Percentiles rank a stretch among this genome's conserved stretches.
These are phyloP conservation scores for Aelia acuminata DNA, from an alignment of 2,888 invertebrate genomes.

Conservation along the genomic window DNA sequence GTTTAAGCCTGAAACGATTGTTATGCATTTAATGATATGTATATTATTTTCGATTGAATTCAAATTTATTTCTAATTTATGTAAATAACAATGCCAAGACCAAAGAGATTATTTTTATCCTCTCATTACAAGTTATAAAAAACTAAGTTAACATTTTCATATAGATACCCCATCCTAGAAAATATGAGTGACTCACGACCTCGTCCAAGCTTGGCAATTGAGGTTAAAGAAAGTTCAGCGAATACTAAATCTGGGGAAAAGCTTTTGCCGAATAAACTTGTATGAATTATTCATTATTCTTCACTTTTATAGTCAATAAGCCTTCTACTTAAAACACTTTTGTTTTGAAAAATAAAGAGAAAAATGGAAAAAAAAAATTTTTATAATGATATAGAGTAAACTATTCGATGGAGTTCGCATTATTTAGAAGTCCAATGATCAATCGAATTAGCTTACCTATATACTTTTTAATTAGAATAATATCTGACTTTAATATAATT, in stretches of 20 bases:
- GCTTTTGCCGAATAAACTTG: constrained; percentile 20
- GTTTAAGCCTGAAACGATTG: no score
- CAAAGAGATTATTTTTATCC: no score
- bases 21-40: no score
- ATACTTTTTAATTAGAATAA: no score
- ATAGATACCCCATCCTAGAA: background rate
- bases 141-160: no score
- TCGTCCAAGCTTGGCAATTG: constrained; percentile 4
- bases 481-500: no score
- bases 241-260: constrained; percentile 13
- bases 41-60: no score
- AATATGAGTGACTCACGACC: background rate
- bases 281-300: constrained; percentile 7
- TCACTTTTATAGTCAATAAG: constrained; percentile 35
- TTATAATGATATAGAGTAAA: background rate
- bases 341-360: constrained; percentile 21
- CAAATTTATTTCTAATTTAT: no score
- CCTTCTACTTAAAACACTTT: constrained; percentile 16
- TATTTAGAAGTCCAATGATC: background rate
- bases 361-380: background rate
- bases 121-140: no score
- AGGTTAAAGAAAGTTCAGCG: background rate
- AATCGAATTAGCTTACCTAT: background rate
- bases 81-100: no score
- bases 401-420: background rate